Evolutionary conservation across 1,140 invertebrate genomes (phyloP).

Genomic region (Antheraea mylitta): DNA sequence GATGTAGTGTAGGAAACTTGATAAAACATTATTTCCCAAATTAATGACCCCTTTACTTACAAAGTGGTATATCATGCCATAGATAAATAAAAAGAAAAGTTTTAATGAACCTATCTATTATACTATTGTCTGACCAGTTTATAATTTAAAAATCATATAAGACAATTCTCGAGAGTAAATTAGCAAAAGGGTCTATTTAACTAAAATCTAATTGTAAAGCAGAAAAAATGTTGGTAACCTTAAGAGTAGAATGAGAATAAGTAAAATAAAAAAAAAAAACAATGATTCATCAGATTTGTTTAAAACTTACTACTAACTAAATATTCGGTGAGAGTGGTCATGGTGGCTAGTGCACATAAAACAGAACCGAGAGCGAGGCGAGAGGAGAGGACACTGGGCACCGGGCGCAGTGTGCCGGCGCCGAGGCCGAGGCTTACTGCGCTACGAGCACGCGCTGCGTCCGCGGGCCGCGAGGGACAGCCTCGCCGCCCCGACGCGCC

Average conservation of each 20-base stretch:
- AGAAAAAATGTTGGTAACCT: too few species aligned
- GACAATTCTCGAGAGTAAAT: too few species aligned
- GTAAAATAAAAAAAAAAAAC: background rate
- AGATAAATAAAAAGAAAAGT: background rate
- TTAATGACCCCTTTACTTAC: too few species aligned
- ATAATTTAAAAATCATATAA: too few species aligned
- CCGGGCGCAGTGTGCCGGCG: constrained; percentile 30
- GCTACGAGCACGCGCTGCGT: constrained; percentile 37
- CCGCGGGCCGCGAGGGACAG: constrained; percentile 28
- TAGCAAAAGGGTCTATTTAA: too few species aligned
- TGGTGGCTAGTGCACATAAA: constrained; percentile 46
- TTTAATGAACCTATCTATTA: background rate
- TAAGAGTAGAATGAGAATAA: too few species aligned
- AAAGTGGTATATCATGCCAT: too few species aligned
- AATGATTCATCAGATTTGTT: constrained; percentile 1
- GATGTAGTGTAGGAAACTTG: background rate
- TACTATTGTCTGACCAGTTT: too few species aligned
- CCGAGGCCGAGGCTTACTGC: constrained; percentile 31
- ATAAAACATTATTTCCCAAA: too few species aligned
- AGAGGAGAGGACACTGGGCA: constrained; percentile 17
- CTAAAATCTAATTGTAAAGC: too few species aligned
- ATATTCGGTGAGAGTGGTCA: constrained; percentile 42
- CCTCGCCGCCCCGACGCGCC: constrained; percentile 22
- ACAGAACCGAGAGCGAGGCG: constrained; percentile 46
- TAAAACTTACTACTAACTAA: constrained; percentile 63